phyloP scores from a whole-genome alignment of 2,797 vertebrate genomes.

The Paratrypauchen microcephalus region DNA sequence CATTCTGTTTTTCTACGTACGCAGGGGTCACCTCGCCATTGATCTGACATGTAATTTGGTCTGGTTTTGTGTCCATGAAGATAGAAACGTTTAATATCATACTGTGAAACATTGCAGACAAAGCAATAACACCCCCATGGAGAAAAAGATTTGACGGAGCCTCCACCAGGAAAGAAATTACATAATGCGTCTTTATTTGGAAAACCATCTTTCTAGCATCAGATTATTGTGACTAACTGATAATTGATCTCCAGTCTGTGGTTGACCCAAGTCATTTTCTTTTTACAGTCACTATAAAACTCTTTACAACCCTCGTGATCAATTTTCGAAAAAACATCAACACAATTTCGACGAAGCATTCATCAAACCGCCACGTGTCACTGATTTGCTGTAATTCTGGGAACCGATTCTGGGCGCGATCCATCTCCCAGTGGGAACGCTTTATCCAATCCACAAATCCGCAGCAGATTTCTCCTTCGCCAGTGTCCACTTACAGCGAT shows the following conservation, averaged over 20 bases:
- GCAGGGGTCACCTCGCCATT: too few relatives aligned
- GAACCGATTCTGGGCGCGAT: conserved; percentile 18
- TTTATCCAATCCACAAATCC: conserved; percentile 47
- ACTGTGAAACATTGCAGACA: too few relatives aligned
- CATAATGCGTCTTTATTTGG: not conserved
- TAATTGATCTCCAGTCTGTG: not conserved
- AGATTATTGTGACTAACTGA: not conserved
- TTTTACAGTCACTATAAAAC: conserved; percentile 16
- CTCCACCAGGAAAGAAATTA: too few relatives aligned
- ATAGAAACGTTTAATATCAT: too few relatives aligned
- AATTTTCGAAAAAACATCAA: conserved; percentile 17
- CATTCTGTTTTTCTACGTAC: too few relatives aligned
- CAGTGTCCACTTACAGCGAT: conserved; percentile 46
- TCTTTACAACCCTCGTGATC: not conserved
- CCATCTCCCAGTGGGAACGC: conserved; percentile 9
- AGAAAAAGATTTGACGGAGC: too few relatives aligned
- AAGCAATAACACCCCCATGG: too few relatives aligned
- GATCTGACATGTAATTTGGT: too few relatives aligned
- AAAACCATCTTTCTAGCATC: not conserved
- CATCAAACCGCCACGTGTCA: conserved; percentile 24
- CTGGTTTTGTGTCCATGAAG: too few relatives aligned
- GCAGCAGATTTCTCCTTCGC: conserved; percentile 43
- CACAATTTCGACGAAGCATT: conserved; percentile 8
- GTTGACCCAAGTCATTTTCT: not conserved
- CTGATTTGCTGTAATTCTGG: conserved; percentile 29